These are phyloP conservation scores for Sus cebifrons DNA, from an alignment of 2,797 vertebrate genomes.

Conservation along the genomic window DNA sequence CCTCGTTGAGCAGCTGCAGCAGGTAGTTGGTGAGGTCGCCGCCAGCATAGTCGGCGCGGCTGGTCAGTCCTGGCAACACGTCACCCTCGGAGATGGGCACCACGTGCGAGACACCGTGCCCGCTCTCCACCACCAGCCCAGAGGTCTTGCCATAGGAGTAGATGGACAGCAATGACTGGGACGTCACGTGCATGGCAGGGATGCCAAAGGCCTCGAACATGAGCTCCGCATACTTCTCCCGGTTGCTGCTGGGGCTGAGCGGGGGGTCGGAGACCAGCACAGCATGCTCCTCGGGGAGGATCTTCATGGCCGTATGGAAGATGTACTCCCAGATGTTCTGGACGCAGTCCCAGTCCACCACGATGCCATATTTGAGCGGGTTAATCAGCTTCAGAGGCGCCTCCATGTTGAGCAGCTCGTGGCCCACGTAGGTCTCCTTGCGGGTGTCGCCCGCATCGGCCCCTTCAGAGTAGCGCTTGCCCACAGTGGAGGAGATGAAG, in stretches of 20 bases:
- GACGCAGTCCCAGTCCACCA: conserved; percentile 86
- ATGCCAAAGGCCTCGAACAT: conserved; percentile 86
- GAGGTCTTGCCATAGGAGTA: conserved; percentile 86
- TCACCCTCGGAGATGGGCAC: conserved; percentile 85
- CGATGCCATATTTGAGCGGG: conserved; percentile 79
- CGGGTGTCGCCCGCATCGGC: conserved; percentile 67
- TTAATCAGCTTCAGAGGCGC: conserved; percentile 76
- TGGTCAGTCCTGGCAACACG: conserved; percentile 74
- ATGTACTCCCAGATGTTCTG: conserved; percentile 87
- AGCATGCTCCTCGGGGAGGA: conserved; percentile 80
- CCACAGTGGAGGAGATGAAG: conserved; percentile 85
- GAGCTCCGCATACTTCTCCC: conserved; percentile 85
- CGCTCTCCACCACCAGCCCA: conserved; percentile 86
- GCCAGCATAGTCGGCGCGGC: conserved; percentile 73
- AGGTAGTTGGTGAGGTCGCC: conserved; percentile 83
- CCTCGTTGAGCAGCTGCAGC: conserved; percentile 82
- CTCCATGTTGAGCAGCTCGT: conserved; percentile 77
- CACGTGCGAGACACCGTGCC: conserved; percentile 79
- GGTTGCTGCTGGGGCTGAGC: conserved; percentile 82
- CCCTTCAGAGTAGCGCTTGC: conserved; percentile 9
- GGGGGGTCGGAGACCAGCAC: conserved; percentile 86
- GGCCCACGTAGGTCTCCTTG: conserved; percentile 83
- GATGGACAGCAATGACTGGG: conserved; percentile 85
- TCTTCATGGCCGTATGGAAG: conserved; percentile 83
- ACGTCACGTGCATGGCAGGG: conserved; percentile 84